A percentile compares a stretch with the other conserved stretches of the same genome.
Evolutionary conservation across 2,888 invertebrate species (phyloP).

Genomic region (Camponotus fellah): DNA sequence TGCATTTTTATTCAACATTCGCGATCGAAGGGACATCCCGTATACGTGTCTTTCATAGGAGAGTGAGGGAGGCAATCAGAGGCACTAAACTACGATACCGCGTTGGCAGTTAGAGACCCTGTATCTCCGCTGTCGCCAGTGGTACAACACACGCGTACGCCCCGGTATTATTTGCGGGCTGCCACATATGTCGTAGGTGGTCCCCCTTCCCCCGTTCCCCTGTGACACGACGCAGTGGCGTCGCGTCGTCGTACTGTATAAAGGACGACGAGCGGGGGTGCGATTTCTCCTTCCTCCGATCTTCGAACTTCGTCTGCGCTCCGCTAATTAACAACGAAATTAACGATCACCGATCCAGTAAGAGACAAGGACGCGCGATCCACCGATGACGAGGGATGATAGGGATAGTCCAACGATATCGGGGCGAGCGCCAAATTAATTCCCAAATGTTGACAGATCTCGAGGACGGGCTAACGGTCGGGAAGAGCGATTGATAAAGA

Average conservation of each 20-base stretch:
- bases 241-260: constrained; percentile 64
- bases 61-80: constrained; percentile 80
- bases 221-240: constrained; percentile 71
- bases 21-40: constrained; percentile 17
- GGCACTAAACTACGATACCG: constrained; percentile 85
- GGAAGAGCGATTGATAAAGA: constrained; percentile 84
- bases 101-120: constrained; percentile 79
- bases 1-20: neutral
- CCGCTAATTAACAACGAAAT: constrained; percentile 30
- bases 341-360: neutral
- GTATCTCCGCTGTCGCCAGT: constrained; percentile 81
- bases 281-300: constrained; percentile 57
- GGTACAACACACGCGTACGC: constrained; percentile 73
- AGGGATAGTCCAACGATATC: neutral
- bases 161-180: constrained; percentile 82
- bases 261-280: constrained; percentile 60
- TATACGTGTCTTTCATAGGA: neutral
- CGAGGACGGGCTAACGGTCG: constrained; percentile 79
- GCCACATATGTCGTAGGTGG: constrained; percentile 85
- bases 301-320: neutral
- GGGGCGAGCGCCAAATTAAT: constrained; percentile 44
- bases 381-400: neutral
- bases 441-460: constrained; percentile 67
- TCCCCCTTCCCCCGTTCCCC: constrained; percentile 59
- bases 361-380: neutral